Conservation (phyloP, 2,113 vertebrate species). For the Vidua macroura region DNA sequence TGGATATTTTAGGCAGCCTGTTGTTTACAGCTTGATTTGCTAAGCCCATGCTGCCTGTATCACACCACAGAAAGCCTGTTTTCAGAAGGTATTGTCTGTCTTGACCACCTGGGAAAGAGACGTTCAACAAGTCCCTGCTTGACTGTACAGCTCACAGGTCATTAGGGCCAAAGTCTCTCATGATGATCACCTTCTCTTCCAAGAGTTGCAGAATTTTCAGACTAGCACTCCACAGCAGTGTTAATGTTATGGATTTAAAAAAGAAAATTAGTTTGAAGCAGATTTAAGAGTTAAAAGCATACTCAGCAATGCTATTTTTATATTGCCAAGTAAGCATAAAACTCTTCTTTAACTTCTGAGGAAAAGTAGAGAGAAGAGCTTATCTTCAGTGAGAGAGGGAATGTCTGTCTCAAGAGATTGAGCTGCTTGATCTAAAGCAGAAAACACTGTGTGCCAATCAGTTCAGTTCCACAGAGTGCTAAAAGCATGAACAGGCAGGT, state of each 20-base stretch:
- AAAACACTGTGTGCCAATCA: neutral
- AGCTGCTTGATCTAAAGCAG: neutral
- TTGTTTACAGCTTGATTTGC: neutral
- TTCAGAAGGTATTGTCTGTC: neutral
- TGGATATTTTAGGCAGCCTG: neutral
- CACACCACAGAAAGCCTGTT: neutral
- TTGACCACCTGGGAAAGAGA: neutral
- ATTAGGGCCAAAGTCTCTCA: neutral
- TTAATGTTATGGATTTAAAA: neutral
- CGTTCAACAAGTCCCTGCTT: neutral
- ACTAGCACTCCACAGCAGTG: neutral
- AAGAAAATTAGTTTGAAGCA: neutral
- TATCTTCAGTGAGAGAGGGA: neutral
- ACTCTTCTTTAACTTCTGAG: neutral
- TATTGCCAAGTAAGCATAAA: constrained; percentile 20
- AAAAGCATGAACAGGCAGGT: neutral
- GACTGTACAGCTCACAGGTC: neutral
- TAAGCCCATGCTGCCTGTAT: neutral
- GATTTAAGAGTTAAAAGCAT: neutral
- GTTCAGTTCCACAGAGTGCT: neutral
- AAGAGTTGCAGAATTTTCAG: neutral
- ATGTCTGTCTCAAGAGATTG: neutral
- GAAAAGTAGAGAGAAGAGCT: neutral
- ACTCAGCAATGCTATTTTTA: constrained; percentile 36
- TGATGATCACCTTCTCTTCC: neutral